Evolutionary conservation across 2,113 vertebrate genomes (phyloP).

Genomic region (Neoarius graeffei): DNA sequence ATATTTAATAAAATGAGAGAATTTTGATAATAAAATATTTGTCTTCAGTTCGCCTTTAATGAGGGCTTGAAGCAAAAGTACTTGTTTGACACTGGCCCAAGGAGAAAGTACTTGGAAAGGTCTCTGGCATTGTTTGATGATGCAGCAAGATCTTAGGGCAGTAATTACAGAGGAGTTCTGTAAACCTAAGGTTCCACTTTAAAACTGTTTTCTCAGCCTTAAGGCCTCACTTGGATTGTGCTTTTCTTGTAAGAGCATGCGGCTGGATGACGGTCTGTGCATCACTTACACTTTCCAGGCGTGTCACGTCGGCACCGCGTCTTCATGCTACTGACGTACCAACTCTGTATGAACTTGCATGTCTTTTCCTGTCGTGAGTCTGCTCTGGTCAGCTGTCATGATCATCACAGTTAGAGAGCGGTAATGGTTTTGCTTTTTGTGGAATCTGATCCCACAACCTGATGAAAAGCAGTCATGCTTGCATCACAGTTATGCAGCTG

Average conservation of each 20-base stretch:
- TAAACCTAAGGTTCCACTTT: constrained; percentile 33
- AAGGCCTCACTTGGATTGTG: constrained; percentile 3
- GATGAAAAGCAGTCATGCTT: background rate
- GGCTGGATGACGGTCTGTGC: constrained; percentile 24
- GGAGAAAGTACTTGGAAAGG: background rate
- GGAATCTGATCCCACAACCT: constrained; percentile 19
- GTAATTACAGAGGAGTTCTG: constrained; percentile 42
- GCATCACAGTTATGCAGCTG: background rate
- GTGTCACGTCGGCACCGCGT: constrained; percentile 37
- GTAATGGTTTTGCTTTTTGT: constrained; percentile 16
- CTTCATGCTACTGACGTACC: constrained; percentile 1
- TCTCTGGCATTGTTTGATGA: constrained; percentile 38
- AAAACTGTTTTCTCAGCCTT: constrained; percentile 24
- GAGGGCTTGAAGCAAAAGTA: constrained; percentile 26
- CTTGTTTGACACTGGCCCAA: constrained; percentile 35
- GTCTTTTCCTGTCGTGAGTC: constrained; percentile 3
- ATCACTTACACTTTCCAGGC: constrained; percentile 48
- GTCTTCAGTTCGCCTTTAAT: background rate
- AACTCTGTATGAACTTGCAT: constrained; percentile 44
- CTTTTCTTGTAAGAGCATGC: constrained; percentile 34
- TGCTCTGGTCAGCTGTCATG: constrained; percentile 35
- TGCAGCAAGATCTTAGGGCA: constrained; percentile 42
- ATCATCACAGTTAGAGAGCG: background rate
- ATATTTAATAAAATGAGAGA: too few relatives aligned
- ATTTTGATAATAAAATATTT: too few relatives aligned